phyloP scores from a whole-genome alignment of 2,888 invertebrate species.

The Megamerina dolium region DNA sequence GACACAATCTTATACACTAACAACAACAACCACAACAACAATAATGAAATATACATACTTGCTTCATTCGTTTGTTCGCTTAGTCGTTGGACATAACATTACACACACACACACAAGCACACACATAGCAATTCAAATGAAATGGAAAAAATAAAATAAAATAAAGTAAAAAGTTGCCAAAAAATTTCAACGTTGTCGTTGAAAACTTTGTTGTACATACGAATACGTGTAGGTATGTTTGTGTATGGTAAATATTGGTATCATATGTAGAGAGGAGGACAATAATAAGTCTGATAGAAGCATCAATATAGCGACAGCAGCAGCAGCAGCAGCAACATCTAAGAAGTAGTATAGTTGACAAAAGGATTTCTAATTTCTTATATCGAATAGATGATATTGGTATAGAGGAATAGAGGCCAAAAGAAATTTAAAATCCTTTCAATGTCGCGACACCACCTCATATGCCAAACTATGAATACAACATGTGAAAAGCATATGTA shows the following conservation, averaged over 20 bases:
- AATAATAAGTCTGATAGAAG: too few relatives aligned
- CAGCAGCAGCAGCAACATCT: not conserved
- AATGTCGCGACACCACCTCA: constrained; percentile 16
- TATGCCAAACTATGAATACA: constrained; percentile 14
- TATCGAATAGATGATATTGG: too few relatives aligned
- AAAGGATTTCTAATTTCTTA: constrained; percentile 10
- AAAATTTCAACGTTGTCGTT: constrained; percentile 20
- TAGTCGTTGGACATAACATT: too few relatives aligned
- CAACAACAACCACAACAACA: too few relatives aligned
- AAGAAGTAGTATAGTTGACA: constrained; percentile 4
- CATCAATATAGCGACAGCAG: not conserved
- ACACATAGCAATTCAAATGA: constrained; percentile 1
- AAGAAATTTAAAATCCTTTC: constrained; percentile 16
- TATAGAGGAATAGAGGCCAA: too few relatives aligned
- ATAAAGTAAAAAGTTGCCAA: constrained; percentile 38
- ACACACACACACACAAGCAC: not conserved
- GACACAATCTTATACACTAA: too few relatives aligned
- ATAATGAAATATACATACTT: too few relatives aligned
- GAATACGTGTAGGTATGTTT: too few relatives aligned
- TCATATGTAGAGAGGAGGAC: not conserved
- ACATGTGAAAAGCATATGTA: not conserved
- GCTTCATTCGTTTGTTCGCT: too few relatives aligned
- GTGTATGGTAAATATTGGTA: constrained; percentile 11
- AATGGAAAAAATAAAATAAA: constrained; percentile 6
- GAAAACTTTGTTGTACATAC: too few relatives aligned